A percentile compares a stretch with the other conserved stretches of the same genome.
phyloP scores from a whole-genome alignment of 64 coral and sea anemone species.

The Stichodactyla mertensii region DNA sequence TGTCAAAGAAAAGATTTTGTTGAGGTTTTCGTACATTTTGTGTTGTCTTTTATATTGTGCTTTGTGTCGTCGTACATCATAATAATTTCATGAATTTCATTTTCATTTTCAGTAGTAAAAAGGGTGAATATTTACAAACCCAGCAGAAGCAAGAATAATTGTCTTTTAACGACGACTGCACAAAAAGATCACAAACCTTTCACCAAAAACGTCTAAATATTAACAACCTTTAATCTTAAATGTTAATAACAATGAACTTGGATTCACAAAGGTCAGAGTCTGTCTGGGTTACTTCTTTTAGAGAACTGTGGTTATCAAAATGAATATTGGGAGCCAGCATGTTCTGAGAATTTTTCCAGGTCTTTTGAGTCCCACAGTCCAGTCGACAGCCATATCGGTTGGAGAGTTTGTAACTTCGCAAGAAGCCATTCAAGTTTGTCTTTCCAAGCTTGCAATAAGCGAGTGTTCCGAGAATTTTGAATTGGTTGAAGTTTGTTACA shows the following conservation, averaged over 20 bases:
- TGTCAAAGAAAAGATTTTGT: background rate
- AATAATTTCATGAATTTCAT: background rate
- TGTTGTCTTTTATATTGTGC: background rate
- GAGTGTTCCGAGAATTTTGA: slow-evolving; percentile 82
- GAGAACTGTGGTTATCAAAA: background rate
- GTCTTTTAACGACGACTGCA: no score
- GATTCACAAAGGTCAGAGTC: background rate
- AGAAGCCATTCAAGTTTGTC: slow-evolving; percentile 72
- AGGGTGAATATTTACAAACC: background rate
- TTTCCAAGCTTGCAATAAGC: slow-evolving; percentile 75
- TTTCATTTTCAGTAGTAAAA: background rate
- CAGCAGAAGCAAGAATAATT: background rate
- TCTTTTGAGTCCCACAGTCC: slow-evolving; percentile 69
- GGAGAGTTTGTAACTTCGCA: slow-evolving; percentile 59
- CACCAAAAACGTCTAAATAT: background rate
- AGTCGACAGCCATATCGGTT: slow-evolving; percentile 78
- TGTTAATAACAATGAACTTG: background rate
- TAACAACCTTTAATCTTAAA: background rate
- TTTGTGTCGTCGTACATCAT: background rate
- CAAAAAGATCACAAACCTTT: no score
- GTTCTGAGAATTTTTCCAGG: slow-evolving; percentile 86
- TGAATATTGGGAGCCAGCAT: slow-evolving; percentile 49
- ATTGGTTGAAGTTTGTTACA: slow-evolving; percentile 92
- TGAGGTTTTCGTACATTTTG: background rate
- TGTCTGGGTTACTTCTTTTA: background rate